phyloP scores from a whole-genome alignment of 2,797 vertebrate genomes.

The Echiichthys vipera region DNA sequence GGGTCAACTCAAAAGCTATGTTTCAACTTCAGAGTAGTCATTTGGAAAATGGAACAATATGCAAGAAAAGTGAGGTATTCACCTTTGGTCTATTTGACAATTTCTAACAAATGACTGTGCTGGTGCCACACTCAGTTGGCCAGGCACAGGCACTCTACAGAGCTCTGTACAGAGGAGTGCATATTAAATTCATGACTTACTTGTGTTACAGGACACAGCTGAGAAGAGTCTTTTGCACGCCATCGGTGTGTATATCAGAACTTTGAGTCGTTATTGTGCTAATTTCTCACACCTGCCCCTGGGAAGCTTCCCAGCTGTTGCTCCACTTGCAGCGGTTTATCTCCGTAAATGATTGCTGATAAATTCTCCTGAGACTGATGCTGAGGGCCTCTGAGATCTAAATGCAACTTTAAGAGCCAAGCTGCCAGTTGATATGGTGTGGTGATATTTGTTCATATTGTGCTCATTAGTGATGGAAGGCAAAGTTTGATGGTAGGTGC shows the following conservation, averaged over 20 bases:
- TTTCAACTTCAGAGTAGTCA: conserved; percentile 54
- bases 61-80: conserved; percentile 35
- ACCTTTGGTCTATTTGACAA: conserved; percentile 30
- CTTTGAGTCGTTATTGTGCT: conserved; percentile 74
- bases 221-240: conserved; percentile 40
- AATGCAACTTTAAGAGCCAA: conserved; percentile 59
- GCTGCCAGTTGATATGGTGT: conserved; percentile 51
- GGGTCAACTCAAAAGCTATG: conserved; percentile 44
- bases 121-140: conserved; percentile 13
- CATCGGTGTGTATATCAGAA: conserved; percentile 64
- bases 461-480: conserved; percentile 69
- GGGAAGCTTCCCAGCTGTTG: conserved; percentile 81
- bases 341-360: conserved; percentile 82
- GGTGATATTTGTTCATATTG: conserved; percentile 66
- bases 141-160: conserved; percentile 4
- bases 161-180: conserved; percentile 8
- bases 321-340: conserved; percentile 77
- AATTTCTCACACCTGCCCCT: conserved; percentile 80
- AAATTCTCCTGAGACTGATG: conserved; percentile 74
- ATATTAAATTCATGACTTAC: conserved; percentile 45
- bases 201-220: conserved; percentile 45
- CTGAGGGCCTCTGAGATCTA: conserved; percentile 66
- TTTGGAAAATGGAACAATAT: conserved; percentile 62
- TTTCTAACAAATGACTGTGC: conserved; percentile 36
- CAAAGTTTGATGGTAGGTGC: conserved; percentile 34